phyloP scores from a whole-genome alignment of 2,888 invertebrate species.

The Rotaria magnacalcarata region DNA sequence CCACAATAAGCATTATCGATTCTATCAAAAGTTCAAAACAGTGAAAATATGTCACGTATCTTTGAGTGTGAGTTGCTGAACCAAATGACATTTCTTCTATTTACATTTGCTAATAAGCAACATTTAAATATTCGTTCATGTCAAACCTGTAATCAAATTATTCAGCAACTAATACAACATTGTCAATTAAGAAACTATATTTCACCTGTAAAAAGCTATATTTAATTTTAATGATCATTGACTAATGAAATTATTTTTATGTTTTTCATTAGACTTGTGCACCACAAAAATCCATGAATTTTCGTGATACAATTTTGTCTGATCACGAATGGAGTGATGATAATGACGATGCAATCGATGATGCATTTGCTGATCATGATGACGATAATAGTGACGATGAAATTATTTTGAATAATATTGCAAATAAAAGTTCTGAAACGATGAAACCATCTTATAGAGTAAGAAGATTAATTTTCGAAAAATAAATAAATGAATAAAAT shows the following conservation, averaged over 20 bases:
- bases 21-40: neutral
- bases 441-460: neutral
- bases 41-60: neutral
- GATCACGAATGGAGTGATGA: conserved; percentile 17
- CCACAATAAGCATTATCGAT: neutral
- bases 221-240: neutral
- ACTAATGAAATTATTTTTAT: neutral
- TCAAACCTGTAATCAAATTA: neutral
- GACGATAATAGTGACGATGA: neutral
- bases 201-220: neutral
- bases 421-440: neutral
- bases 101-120: neutral
- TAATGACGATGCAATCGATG: neutral
- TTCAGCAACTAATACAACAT: neutral
- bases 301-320: neutral
- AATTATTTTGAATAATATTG: neutral
- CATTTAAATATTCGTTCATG: conserved; percentile 1
- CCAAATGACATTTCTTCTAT: neutral
- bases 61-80: neutral
- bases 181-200: neutral
- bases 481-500: neutral
- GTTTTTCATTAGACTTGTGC: neutral
- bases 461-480: neutral
- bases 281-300: neutral
- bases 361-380: neutral